These are phyloP conservation scores for Venustoraphidia nigricollis DNA, from an alignment of 2,888 invertebrate species.

Conservation along the genomic window DNA sequence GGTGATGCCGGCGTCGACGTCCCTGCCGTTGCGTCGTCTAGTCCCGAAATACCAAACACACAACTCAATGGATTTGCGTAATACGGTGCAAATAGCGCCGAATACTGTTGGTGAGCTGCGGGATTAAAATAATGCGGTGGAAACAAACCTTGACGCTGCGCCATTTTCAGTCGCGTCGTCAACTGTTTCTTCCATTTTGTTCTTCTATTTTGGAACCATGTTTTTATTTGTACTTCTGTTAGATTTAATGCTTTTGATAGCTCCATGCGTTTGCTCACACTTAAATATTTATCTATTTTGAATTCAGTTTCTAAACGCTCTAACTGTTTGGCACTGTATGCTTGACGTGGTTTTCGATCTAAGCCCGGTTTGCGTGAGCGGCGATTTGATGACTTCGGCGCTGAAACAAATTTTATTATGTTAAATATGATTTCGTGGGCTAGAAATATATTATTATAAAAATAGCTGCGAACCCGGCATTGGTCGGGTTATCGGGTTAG, in stretches of 20 bases:
- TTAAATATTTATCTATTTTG: slow-evolving; percentile 89
- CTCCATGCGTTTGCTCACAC: slow-evolving; percentile 89
- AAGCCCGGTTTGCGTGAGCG: slow-evolving; percentile 74
- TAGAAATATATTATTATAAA: too few species aligned
- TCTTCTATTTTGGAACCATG: slow-evolving; percentile 81
- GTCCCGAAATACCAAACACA: slow-evolving; percentile 39
- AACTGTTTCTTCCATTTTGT: slow-evolving; percentile 98
- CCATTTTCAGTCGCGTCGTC: slow-evolving; percentile 76
- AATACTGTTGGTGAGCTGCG: slow-evolving; percentile 38
- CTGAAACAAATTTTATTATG: slow-evolving; percentile 29
- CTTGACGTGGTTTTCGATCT: slow-evolving; percentile 89
- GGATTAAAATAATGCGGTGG: slow-evolving; percentile 52
- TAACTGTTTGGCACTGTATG: slow-evolving; percentile 88
- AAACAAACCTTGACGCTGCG: slow-evolving; percentile 70
- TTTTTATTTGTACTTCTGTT: slow-evolving; percentile 78
- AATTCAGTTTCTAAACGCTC: slow-evolving; percentile 87
- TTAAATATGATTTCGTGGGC: too few species aligned
- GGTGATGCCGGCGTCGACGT: slow-evolving; percentile 15
- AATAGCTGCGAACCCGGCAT: too few species aligned
- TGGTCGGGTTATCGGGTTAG: too few species aligned
- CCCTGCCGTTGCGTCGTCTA: slow-evolving; percentile 21
- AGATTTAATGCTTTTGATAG: slow-evolving; percentile 75
- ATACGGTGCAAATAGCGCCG: slow-evolving; percentile 42
- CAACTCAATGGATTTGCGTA: slow-evolving; percentile 43
- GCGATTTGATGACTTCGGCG: slow-evolving; percentile 64